phyloP scores from a whole-genome alignment of 2,888 invertebrate species.

The Phrixothrix hirtus region DNA sequence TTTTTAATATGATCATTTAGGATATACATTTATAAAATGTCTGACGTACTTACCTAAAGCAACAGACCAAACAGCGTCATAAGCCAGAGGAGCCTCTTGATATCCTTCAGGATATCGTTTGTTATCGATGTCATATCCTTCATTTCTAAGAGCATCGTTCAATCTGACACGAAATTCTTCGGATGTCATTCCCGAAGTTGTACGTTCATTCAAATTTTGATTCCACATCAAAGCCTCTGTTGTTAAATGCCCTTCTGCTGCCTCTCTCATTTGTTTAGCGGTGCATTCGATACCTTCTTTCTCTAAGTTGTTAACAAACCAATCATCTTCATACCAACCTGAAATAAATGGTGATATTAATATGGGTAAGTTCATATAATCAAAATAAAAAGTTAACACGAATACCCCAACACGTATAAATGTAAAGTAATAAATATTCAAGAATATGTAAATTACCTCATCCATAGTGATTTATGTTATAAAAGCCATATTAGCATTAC shows the following conservation, averaged over 20 bases:
- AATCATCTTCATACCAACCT: conserved; percentile 99
- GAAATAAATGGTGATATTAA: conserved; percentile 26
- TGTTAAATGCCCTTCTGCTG: conserved; percentile 96
- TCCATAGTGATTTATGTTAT: neutral
- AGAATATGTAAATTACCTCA: neutral
- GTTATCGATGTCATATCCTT: conserved; percentile 84
- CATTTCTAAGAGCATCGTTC: conserved; percentile 77
- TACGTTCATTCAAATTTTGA: conserved; percentile 86
- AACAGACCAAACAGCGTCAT: conserved; percentile 99
- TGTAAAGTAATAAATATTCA: too few relatives aligned
- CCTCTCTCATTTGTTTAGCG: conserved; percentile 87
- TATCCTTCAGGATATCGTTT: conserved; percentile 91
- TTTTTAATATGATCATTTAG: too few relatives aligned
- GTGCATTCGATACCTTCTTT: conserved; percentile 91
- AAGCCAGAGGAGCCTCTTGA: conserved; percentile 97
- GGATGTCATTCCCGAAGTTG: conserved; percentile 94
- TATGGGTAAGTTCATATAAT: too few relatives aligned
- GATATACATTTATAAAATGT: too few relatives aligned
- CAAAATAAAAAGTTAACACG: neutral
- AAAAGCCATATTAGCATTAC: neutral
- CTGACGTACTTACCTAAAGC: conserved; percentile 76
- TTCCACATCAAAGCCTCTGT: conserved; percentile 99
- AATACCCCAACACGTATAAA: neutral
- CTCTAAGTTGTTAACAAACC: conserved; percentile 90
- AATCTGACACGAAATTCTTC: conserved; percentile 86